These are phyloP conservation scores for Aeoliscus strigatus DNA, from an alignment of 2,797 vertebrate species.

Conservation along the genomic window DNA sequence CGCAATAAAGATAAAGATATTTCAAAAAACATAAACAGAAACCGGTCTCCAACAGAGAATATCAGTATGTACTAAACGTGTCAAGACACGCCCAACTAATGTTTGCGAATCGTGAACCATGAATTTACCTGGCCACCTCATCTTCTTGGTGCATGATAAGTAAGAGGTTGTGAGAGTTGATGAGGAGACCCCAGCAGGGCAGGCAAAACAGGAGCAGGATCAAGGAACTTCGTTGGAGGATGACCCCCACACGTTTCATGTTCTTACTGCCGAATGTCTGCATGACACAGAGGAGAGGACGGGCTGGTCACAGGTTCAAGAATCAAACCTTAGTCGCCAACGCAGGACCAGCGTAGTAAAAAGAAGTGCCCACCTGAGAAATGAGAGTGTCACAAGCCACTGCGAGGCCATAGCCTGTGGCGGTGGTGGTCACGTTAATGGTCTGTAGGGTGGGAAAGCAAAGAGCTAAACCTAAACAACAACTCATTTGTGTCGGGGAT, in stretches of 20 bases:
- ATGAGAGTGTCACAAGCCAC: slow-evolving; percentile 86
- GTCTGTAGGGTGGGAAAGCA: slow-evolving; percentile 61
- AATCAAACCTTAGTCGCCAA: too few species aligned
- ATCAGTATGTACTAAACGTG: too few species aligned
- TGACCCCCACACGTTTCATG: slow-evolving; percentile 83
- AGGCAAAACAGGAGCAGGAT: slow-evolving; percentile 85
- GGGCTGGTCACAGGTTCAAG: too few species aligned
- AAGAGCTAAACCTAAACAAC: background rate
- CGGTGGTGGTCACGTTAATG: slow-evolving; percentile 75
- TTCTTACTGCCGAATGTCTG: slow-evolving; percentile 86
- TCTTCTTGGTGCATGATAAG: slow-evolving; percentile 78
- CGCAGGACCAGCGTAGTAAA: too few species aligned
- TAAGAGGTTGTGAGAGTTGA: slow-evolving; percentile 81
- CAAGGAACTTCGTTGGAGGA: slow-evolving; percentile 79
- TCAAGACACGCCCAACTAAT: too few species aligned
- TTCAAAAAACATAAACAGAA: too few species aligned
- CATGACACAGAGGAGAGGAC: slow-evolving; percentile 10
- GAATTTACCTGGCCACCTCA: slow-evolving; percentile 81
- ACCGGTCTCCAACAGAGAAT: too few species aligned
- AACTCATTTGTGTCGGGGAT: too few species aligned
- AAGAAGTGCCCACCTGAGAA: slow-evolving; percentile 86
- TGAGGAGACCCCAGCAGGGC: slow-evolving; percentile 86
- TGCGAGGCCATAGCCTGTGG: slow-evolving; percentile 79
- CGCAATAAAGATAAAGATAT: too few species aligned
- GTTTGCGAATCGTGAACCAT: too few species aligned